These are phyloP conservation scores for Microtus ochrogaster DNA, from an alignment of 2,113 vertebrate genomes.

Conservation along the genomic window DNA sequence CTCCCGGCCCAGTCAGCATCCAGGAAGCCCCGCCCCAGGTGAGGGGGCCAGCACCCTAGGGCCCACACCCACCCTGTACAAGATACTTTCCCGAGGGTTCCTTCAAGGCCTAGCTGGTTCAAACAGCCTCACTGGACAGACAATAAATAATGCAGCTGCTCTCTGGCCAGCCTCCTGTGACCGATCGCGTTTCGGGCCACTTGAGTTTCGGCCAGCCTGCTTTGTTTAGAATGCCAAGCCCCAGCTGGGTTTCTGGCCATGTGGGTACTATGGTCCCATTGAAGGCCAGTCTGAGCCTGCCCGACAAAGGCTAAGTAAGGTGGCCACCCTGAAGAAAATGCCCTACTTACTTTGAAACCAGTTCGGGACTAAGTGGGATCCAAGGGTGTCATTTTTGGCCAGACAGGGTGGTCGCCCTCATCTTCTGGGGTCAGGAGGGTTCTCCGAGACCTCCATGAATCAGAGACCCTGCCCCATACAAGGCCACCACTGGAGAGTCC, in stretches of 20 bases:
- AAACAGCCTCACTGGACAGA: slow-evolving; percentile 67
- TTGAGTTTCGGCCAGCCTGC: slow-evolving; percentile 85
- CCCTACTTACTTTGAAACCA: slow-evolving; percentile 34
- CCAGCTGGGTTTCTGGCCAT: background rate
- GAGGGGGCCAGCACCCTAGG: slow-evolving; percentile 23
- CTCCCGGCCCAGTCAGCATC: slow-evolving; percentile 46
- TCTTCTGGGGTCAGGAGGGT: background rate
- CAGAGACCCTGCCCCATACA: background rate
- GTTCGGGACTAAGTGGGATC: background rate
- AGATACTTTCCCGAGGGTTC: background rate
- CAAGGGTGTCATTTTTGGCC: background rate
- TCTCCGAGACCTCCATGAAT: background rate
- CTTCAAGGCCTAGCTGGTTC: background rate
- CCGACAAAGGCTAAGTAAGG: background rate
- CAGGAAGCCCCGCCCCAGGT: slow-evolving; percentile 76
- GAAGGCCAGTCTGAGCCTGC: background rate
- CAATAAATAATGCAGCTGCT: slow-evolving; percentile 90
- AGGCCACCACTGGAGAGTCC: background rate
- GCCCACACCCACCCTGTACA: background rate
- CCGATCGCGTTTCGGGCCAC: slow-evolving; percentile 88
- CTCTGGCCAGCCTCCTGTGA: slow-evolving; percentile 77
- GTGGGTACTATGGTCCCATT: background rate
- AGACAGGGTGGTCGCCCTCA: background rate
- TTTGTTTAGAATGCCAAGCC: slow-evolving; percentile 24
- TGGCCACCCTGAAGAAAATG: slow-evolving; percentile 6